A percentile compares a stretch with the other conserved stretches of the same genome.
Conservation (phyloP, 2,113 vertebrate species). For the Brachyistius frenatus region DNA sequence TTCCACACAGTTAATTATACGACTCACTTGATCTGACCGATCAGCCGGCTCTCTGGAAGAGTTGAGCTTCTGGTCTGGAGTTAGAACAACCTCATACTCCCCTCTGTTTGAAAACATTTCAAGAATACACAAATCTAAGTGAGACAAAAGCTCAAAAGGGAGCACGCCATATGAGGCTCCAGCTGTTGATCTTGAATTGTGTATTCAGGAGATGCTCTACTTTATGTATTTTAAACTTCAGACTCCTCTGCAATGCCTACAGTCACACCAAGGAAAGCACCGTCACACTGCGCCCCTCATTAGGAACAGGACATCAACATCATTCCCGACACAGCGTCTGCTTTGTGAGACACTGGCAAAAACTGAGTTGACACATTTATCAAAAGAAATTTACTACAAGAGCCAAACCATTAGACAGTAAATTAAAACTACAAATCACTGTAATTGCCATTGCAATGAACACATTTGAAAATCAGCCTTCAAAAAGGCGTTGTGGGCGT, state of each 20-base stretch:
- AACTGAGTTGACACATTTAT: constrained; percentile 26
- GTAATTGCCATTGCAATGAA: constrained; percentile 10
- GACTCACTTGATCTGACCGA: constrained; percentile 5
- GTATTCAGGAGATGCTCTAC: background rate
- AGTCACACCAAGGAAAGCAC: background rate
- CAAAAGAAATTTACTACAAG: constrained; percentile 16
- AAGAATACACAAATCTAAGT: constrained; percentile 6
- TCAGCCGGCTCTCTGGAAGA: background rate
- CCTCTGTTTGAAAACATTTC: constrained; percentile 17
- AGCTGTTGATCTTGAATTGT: background rate
- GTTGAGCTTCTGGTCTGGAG: background rate
- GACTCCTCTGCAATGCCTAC: background rate
- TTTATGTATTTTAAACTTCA: background rate
- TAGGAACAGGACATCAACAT: constrained; percentile 11
- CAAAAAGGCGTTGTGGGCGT: background rate
- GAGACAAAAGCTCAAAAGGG: constrained; percentile 1
- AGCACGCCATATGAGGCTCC: background rate
- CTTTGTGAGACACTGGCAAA: constrained; percentile 12
- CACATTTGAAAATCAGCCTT: background rate
- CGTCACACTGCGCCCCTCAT: background rate
- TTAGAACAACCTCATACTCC: background rate
- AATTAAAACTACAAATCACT: constrained; percentile 40
- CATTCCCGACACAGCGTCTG: constrained; percentile 8
- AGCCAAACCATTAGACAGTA: background rate
- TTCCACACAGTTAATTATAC: constrained; percentile 18